phyloP scores from a whole-genome alignment of 2,888 invertebrate genomes.

The Drosophila leonis region DNA sequence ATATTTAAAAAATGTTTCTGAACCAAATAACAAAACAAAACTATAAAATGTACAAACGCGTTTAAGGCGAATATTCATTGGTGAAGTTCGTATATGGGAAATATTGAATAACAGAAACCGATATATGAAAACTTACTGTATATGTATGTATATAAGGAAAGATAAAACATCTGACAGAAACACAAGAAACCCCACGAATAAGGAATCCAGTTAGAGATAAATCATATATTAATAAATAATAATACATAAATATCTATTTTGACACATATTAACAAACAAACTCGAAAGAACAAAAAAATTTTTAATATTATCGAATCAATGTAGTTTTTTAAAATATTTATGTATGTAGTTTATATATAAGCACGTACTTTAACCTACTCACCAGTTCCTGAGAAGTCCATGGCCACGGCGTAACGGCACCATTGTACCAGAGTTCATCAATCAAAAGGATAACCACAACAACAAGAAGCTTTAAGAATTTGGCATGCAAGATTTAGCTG shows the following conservation, averaged over 20 bases:
- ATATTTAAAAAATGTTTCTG: constrained; percentile 84
- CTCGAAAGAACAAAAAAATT: constrained; percentile 32
- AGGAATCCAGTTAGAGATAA: constrained; percentile 28
- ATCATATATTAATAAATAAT: constrained; percentile 28
- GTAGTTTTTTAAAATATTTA: constrained; percentile 56
- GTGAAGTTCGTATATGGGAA: constrained; percentile 27
- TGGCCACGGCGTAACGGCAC: constrained; percentile 36
- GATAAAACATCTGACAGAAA: constrained; percentile 22
- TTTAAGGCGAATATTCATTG: constrained; percentile 27
- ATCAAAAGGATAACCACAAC: constrained; percentile 42
- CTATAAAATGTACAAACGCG: constrained; percentile 40
- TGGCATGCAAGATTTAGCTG: constrained; percentile 36
- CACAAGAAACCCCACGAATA: constrained; percentile 40
- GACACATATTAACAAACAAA: constrained; percentile 20
- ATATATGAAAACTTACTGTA: constrained; percentile 29
- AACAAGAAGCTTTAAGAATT: constrained; percentile 65
- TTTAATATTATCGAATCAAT: constrained; percentile 41
- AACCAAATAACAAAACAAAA: constrained; percentile 34
- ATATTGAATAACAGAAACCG: constrained; percentile 11
- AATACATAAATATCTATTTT: constrained; percentile 51
- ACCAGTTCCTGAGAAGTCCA: constrained; percentile 68
- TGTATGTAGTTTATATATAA: constrained; percentile 40
- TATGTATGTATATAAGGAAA: constrained; percentile 36
- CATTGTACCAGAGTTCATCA: constrained; percentile 40
- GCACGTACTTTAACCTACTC: constrained; percentile 52